Conservation (phyloP, 1,140 invertebrate genomes). For the Argopecten irradians region DNA sequence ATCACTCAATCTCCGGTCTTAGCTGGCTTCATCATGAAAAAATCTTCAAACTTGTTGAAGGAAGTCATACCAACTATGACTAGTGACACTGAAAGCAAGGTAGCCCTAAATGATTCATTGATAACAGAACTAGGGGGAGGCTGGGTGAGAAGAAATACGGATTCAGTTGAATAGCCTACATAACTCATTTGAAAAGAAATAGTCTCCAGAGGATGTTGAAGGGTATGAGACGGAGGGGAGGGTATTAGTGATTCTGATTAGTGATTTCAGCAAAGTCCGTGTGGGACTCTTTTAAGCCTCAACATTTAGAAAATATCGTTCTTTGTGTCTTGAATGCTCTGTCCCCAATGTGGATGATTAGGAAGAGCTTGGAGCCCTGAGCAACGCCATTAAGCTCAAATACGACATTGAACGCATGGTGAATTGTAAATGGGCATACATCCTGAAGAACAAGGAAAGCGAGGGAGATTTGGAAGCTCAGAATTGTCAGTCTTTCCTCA, state of each 20-base stretch:
- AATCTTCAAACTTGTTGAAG: neutral
- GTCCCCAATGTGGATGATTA: slow-evolving; percentile 38
- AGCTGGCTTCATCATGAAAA: neutral
- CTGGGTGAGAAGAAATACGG: slow-evolving; percentile 21
- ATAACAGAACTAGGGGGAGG: slow-evolving; percentile 2
- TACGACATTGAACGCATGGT: slow-evolving; percentile 36
- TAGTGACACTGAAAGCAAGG: neutral
- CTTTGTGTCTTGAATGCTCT: slow-evolving; percentile 32
- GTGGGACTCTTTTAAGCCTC: slow-evolving; percentile 37
- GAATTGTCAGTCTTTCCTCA: slow-evolving; percentile 30
- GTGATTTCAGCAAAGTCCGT: neutral
- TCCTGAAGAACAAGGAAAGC: slow-evolving; percentile 39
- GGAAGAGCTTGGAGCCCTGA: slow-evolving; percentile 39
- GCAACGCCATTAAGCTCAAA: slow-evolving; percentile 47
- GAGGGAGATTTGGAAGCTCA: slow-evolving; percentile 24
- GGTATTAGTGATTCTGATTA: neutral
- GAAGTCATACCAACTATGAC: slow-evolving; percentile 32
- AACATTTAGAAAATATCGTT: slow-evolving; percentile 33
- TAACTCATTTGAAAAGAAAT: too few species aligned
- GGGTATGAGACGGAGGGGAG: too few species aligned
- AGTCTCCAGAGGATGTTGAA: too few species aligned
- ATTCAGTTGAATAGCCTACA: too few species aligned
- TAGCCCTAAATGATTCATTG: slow-evolving; percentile 24
- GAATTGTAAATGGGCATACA: slow-evolving; percentile 37
- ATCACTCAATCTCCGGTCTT: neutral